A percentile compares a stretch with the other conserved stretches of the same genome.
Evolutionary conservation across 2,797 vertebrate genomes (phyloP).

Genomic region (Micrastur ruficollis): DNA sequence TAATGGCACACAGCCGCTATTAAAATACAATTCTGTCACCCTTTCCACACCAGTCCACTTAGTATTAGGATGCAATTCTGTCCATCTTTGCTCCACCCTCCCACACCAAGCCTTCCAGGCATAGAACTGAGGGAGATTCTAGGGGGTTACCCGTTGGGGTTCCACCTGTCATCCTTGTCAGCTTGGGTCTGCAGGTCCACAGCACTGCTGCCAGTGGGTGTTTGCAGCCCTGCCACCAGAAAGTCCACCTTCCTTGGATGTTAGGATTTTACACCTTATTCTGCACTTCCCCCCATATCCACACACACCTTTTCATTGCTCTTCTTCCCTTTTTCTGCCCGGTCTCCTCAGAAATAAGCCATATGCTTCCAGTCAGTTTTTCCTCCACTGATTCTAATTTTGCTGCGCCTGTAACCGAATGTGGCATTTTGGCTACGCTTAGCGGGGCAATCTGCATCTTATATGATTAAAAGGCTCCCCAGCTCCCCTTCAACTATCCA

Average conservation of each 20-base stretch:
- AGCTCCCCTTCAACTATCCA: not conserved
- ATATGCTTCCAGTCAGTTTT: not conserved
- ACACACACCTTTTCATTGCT: not conserved
- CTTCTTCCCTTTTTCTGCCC: not conserved
- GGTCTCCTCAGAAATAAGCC: not conserved
- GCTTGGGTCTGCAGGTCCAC: not conserved
- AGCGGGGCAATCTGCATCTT: not conserved
- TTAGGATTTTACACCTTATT: not conserved
- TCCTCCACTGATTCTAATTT: not conserved
- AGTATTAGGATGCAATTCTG: not conserved
- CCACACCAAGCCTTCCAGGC: not conserved
- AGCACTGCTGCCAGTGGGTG: not conserved
- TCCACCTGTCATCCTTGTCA: not conserved
- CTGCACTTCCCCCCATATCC: not conserved
- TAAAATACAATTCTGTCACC: not conserved
- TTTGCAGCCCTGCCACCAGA: not conserved
- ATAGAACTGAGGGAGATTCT: not conserved
- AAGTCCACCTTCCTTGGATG: not conserved
- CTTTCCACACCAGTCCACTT: not conserved
- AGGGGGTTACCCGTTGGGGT: rapidly evolving
- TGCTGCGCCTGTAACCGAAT: not conserved
- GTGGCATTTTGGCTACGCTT: not conserved
- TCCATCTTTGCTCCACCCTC: not conserved
- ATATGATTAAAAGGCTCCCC: not conserved
- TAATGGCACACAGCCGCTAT: not conserved